Evolutionary conservation across 1,140 invertebrate species (phyloP), one percentile per base, ranked within the genome.

Genomic region (Streblospio benedicti): DNA sequence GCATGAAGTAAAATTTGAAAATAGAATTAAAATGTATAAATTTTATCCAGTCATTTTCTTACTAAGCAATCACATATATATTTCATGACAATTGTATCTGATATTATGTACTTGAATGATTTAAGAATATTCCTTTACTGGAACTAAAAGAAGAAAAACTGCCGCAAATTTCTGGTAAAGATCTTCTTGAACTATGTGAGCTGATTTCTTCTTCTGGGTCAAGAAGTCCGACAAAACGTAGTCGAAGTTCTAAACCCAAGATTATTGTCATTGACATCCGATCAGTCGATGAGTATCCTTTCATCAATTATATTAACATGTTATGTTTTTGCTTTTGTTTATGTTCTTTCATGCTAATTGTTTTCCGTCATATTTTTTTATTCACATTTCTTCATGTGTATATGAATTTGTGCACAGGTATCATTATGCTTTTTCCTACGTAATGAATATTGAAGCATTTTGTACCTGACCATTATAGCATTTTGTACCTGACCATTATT

Each of bases 151-250:
- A 76, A 2, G 89, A 91, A 77, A 83, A 84, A 63, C 86, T 84
- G 72, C 86, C 91, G 0, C 81, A 90, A 45, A 90, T 96, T 57
- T 92, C 87, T 66, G 84, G 87, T 14, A 85, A 87, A 53, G 91
- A 96, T 78, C 84, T 94, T 66, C 79, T 91, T 49, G 81, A 87
- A 41, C 71, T 94, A 44, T 67, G 71, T n/a, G 75, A 73, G 54
- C 61, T 79, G 18, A 67, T 66, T 32, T 74, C 72, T 18, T 69
- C 77, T 18, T 61, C 63, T 2, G 44, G 49, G 5, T 63, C 68
- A 20, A 65, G 60, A 43, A 75, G 71, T 62, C 71, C 75, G 1
- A 69, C 71, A 18, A 76, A 74, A 63, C 69, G 68, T 59, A 64
- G 63, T 31, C 71, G 82, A 83, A 76, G 79, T 76, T 64, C 83